Evolutionary conservation across 2,797 vertebrate genomes (phyloP), one percentile per base, ranked within the genome.

Genomic region (Microhierax caerulescens): DNA sequence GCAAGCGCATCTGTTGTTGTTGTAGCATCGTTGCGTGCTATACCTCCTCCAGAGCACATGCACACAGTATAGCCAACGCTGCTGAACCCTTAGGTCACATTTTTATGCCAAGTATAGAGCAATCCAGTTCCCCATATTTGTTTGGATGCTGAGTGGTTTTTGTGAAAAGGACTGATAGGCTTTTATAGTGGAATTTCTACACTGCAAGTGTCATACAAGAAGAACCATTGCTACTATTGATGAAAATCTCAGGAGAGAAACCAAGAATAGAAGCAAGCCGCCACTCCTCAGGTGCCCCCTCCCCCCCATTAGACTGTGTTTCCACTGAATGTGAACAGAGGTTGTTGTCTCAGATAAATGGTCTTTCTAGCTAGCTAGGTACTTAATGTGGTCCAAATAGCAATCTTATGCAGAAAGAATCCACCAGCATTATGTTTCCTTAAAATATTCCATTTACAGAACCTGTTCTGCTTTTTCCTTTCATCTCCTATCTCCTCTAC

Each of bases 11-110:
- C 92, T 93, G 81, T 61, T 86, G 56, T 32, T 56, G 32, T 60
- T 43, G 10, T 39, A 2, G 47, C 39, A n/a, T 8, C 10, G 2
- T 1, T 30, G 32, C 10, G 0, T 3, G 47, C 19, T 50, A 1
- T 23, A 8, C 27, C 28, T 37, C 36, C 50, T 85, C 77, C 85
- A 73, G 67, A 65, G 78, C 59, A 10, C 9, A 3, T 4, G 15
- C 25, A 39, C 9, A 20, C 16, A 7, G 20, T 5, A 15, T 15
- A 64, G 63, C 60, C 70, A 18, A 4, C 4, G 43, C 68, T 94
- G 36, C 22, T 9, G 41, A 39, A 57, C 39, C 50, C 59, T 39
- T 59, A 61, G 70, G 77, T 39, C 32, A 15, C 12, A 10, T 4
- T 5, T 15, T 4, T 24, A 27, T 61, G 83, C 75, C 84, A 92